A percentile compares a stretch with the other conserved stretches of the same genome.
These are phyloP conservation scores for Conopomorpha cramerella DNA, from an alignment of 1,140 invertebrate genomes.

Conservation along the genomic window DNA sequence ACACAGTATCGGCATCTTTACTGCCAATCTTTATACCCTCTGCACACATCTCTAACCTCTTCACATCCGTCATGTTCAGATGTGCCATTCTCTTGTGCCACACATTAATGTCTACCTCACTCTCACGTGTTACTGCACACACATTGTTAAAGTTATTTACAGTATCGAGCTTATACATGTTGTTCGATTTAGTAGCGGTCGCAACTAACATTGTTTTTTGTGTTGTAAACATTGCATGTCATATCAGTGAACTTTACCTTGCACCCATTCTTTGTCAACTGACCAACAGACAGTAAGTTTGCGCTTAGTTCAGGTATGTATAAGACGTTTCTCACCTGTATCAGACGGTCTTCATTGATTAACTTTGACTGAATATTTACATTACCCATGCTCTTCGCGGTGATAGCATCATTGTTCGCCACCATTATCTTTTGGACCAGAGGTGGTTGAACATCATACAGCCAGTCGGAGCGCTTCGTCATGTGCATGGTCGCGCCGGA, in stretches of 20 bases:
- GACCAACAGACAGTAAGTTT: slow-evolving; percentile 17
- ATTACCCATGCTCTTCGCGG: slow-evolving; percentile 15
- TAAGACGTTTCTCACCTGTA: slow-evolving; percentile 20
- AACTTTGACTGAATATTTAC: slow-evolving; percentile 9
- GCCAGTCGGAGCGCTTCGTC: slow-evolving; percentile 9
- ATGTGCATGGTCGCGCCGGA: slow-evolving; percentile 15
- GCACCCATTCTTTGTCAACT: slow-evolving; percentile 14
- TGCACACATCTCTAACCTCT: no score
- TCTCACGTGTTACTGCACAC: no score
- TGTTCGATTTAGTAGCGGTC: no score
- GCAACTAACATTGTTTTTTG: slow-evolving; percentile 5
- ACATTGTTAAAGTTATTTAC: no score
- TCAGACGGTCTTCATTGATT: slow-evolving; percentile 2
- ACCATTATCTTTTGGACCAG: slow-evolving; percentile 11
- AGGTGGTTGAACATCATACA: slow-evolving; percentile 13
- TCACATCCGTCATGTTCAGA: no score
- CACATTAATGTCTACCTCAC: no score
- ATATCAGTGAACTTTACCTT: slow-evolving; percentile 9
- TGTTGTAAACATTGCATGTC: slow-evolving; percentile 10
- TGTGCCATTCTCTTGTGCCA: no score
- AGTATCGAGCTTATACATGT: no score
- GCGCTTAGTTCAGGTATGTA: slow-evolving; percentile 12
- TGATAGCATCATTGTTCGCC: slow-evolving; percentile 11
- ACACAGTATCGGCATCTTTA: no score
- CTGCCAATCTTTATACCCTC: no score